Conservation (phyloP, 1,140 invertebrate genomes). For the Drosophila nasuta region DNA sequence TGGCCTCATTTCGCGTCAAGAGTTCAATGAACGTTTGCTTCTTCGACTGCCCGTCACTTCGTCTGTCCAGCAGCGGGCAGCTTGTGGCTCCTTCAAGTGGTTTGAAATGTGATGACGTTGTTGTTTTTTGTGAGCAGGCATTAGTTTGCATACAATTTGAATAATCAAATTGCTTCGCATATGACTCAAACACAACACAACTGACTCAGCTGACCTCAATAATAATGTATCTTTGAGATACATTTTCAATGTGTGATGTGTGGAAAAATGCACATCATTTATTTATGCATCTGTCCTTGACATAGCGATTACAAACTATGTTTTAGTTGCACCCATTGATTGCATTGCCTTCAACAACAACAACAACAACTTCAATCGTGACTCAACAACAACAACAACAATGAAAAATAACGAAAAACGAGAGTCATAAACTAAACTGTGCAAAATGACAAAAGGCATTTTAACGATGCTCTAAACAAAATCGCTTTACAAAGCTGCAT, state of each 20-base stretch:
- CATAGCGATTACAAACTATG: conserved; percentile 9
- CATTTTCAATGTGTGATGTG: conserved; percentile 1
- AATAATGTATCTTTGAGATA: conserved; percentile 3
- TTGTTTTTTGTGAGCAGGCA: conserved; percentile 14
- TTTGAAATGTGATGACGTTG: conserved; percentile 32
- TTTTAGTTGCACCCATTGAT: conserved; percentile 8
- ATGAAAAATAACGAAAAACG: conserved; percentile 49
- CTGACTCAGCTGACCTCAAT: conserved; percentile 42
- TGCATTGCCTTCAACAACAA: conserved; percentile 5
- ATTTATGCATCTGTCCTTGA: conserved; percentile 6
- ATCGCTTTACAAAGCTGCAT: conserved; percentile 40
- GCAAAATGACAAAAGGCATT: conserved; percentile 3
- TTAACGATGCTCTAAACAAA: conserved; percentile 32
- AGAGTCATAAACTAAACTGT: conserved; percentile 30
- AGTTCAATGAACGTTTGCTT: conserved; percentile 65
- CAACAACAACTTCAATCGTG: conserved; percentile 4
- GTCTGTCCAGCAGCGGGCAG: not conserved
- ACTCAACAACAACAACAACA: conserved; percentile 32
- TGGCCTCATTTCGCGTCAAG: conserved; percentile 61
- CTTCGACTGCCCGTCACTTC: not conserved
- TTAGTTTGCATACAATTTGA: conserved; percentile 51
- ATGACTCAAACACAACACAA: conserved; percentile 18
- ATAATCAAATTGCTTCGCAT: conserved; percentile 29
- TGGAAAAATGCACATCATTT: conserved; percentile 12
- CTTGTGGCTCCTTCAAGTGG: conserved; percentile 9